phyloP scores from a whole-genome alignment of 2,113 vertebrate species.

The Tenrec ecaudatus region DNA sequence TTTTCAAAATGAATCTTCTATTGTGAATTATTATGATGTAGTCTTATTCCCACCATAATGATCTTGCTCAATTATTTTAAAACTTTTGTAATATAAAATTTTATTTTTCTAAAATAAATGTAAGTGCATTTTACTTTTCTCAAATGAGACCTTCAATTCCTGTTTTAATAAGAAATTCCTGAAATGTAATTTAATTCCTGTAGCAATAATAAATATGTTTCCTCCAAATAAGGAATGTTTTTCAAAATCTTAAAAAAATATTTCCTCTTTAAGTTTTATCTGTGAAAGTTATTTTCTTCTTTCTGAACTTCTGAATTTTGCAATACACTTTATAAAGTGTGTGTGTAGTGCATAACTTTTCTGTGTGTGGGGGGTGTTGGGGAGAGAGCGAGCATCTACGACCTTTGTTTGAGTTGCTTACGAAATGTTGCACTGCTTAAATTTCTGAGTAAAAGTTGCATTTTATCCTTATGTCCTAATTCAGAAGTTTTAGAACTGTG shows the following conservation, averaged over 20 bases:
- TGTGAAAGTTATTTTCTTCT: slow-evolving; percentile 1
- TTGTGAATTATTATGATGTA: slow-evolving; percentile 9
- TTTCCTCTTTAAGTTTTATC: neutral
- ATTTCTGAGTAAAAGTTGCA: neutral
- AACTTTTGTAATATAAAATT: neutral
- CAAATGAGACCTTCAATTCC: neutral
- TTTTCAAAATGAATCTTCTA: neutral
- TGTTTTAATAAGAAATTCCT: neutral
- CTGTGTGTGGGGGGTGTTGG: neutral
- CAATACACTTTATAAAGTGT: neutral
- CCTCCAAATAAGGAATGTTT: neutral
- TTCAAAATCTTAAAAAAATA: slow-evolving; percentile 2
- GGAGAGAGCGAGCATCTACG: neutral
- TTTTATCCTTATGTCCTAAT: neutral
- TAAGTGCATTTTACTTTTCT: neutral
- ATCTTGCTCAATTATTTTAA: neutral
- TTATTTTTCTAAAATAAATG: neutral
- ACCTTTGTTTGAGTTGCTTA: neutral
- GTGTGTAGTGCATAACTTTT: neutral
- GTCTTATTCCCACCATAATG: neutral
- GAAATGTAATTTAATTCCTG: neutral
- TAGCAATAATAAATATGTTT: neutral
- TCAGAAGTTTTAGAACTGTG: neutral
- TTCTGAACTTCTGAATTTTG: neutral
- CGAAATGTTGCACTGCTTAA: neutral